These are phyloP conservation scores for Stichodactyla helianthus DNA, from an alignment of 64 coral and sea anemone genomes.

Conservation along the genomic window DNA sequence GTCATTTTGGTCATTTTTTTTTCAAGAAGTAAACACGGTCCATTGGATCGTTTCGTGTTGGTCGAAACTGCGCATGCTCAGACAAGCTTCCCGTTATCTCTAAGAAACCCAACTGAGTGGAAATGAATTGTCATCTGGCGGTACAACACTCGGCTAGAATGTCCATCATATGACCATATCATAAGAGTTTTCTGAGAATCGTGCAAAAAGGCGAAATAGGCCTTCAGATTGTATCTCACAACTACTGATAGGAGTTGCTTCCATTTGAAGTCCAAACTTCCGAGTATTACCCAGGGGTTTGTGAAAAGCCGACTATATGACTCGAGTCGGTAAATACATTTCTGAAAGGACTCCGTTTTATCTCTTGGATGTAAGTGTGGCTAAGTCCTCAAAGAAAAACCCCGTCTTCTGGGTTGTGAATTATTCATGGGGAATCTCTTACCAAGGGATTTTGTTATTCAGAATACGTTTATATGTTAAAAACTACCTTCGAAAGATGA, in stretches of 20 bases:
- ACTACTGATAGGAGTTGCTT: slow-evolving; percentile 1
- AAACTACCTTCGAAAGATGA: too few relatives aligned
- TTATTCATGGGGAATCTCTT: background rate
- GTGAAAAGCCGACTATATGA: slow-evolving; percentile 12
- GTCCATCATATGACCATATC: slow-evolving; percentile 27
- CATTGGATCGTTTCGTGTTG: slow-evolving; percentile 2
- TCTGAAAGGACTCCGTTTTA: slow-evolving; percentile 22
- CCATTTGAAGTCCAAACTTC: slow-evolving; percentile 19
- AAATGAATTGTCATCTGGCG: slow-evolving; percentile 27
- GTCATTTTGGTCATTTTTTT: slow-evolving; percentile 1
- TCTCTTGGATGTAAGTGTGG: slow-evolving; percentile 2
- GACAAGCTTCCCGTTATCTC: slow-evolving; percentile 17
- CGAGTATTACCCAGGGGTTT: slow-evolving; percentile 16
- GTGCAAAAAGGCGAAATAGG: slow-evolving; percentile 33
- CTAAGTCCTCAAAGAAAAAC: slow-evolving; percentile 27
- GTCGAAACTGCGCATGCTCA: slow-evolving; percentile 21
- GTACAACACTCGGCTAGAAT: background rate
- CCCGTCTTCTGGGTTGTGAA: background rate
- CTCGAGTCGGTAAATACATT: slow-evolving; percentile 12
- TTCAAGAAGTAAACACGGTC: background rate
- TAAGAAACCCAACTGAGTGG: slow-evolving; percentile 17
- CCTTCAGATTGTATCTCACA: slow-evolving; percentile 22
- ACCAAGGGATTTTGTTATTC: background rate
- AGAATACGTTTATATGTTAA: background rate
- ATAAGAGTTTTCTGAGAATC: slow-evolving; percentile 28